phyloP scores from a whole-genome alignment of 2,888 invertebrate species.

The Drosophila mayaguana region DNA sequence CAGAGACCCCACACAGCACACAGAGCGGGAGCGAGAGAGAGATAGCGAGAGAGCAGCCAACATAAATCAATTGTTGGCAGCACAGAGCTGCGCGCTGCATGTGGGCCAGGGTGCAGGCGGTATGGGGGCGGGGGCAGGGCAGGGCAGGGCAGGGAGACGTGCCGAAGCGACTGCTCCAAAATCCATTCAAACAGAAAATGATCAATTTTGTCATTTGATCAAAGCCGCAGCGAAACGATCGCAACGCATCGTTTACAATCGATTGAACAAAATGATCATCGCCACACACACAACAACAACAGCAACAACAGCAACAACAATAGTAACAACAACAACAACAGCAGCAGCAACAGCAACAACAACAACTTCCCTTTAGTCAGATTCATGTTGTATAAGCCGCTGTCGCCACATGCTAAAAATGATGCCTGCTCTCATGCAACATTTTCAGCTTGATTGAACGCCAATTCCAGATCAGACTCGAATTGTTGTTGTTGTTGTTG shows the following conservation, averaged over 20 bases:
- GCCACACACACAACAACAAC: slow-evolving; percentile 52
- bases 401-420: slow-evolving; percentile 79
- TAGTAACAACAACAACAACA: slow-evolving; percentile 6
- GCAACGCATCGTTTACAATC: slow-evolving; percentile 81
- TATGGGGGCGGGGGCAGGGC: background rate
- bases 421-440: slow-evolving; percentile 65
- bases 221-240: slow-evolving; percentile 80
- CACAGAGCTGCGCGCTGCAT: background rate
- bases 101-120: background rate
- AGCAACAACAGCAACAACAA: slow-evolving; percentile 2
- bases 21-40: background rate
- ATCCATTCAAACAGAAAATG: slow-evolving; percentile 81
- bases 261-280: slow-evolving; percentile 77
- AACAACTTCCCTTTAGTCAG: slow-evolving; percentile 25
- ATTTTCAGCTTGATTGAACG: slow-evolving; percentile 77
- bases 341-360: background rate
- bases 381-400: slow-evolving; percentile 51
- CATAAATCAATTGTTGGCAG: slow-evolving; percentile 77
- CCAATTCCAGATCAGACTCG: slow-evolving; percentile 51
- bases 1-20: slow-evolving; percentile 66
- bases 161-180: slow-evolving; percentile 46
- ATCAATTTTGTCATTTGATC: slow-evolving; percentile 82
- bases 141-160: background rate
- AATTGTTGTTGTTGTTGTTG: slow-evolving; percentile 31
- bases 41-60: slow-evolving; percentile 20